A percentile compares a stretch with the other conserved stretches of the same genome.
These are phyloP conservation scores for Crossaster papposus DNA, from an alignment of 53 echinoderm and acorn worm genomes.

Conservation along the genomic window DNA sequence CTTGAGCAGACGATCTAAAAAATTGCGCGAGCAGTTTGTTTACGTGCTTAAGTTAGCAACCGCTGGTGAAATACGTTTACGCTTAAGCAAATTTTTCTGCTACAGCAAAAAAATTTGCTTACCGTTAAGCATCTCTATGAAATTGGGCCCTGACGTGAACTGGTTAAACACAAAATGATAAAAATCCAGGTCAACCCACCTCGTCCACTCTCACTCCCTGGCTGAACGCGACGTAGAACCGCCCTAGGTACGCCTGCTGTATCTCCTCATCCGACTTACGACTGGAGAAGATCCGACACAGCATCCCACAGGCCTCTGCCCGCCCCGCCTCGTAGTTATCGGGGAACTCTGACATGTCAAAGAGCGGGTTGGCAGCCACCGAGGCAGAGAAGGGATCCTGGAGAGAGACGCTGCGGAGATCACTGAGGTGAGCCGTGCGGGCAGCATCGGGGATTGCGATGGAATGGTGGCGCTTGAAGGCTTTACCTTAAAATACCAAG, in stretches of 20 bases:
- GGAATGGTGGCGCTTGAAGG: constrained; percentile 57
- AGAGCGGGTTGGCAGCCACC: constrained; percentile 65
- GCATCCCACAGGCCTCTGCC: constrained; percentile 92
- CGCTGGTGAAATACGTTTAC: no score
- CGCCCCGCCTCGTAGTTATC: constrained; percentile 95
- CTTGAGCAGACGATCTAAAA: no score
- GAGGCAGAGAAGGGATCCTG: constrained; percentile 62
- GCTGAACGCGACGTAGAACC: constrained; percentile 86
- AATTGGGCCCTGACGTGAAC: no score
- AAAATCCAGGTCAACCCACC: constrained; percentile 34
- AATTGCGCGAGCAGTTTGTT: no score
- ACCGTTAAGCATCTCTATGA: no score
- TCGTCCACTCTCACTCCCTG: constrained; percentile 87
- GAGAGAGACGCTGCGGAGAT: constrained; percentile 34
- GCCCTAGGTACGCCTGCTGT: constrained; percentile 83
- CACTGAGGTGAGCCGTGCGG: constrained; percentile 50
- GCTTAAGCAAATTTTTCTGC: no score
- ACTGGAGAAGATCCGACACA: constrained; percentile 92
- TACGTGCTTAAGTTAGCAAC: no score
- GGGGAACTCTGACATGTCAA: constrained; percentile 68
- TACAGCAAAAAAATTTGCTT: no score
- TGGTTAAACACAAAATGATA: not conserved
- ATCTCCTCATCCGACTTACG: constrained; percentile 88
- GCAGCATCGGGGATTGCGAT: constrained; percentile 55
- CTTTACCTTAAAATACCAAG: constrained; percentile 10